Conservation (phyloP, 2,888 invertebrate genomes). For the Cristatella mucedo region DNA sequence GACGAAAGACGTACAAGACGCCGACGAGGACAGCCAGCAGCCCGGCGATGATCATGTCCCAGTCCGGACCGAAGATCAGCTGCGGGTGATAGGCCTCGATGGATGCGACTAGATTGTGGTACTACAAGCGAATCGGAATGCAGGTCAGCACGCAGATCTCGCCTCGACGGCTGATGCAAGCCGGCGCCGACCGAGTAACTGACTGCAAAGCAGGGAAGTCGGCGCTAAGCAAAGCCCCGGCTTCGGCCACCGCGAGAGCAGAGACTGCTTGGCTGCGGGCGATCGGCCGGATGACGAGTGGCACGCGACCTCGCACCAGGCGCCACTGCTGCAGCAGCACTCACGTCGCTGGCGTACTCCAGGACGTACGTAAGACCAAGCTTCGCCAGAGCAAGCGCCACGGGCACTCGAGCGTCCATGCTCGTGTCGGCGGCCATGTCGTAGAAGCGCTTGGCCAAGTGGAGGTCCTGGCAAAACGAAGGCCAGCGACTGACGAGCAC, state of each 20-base stretch:
- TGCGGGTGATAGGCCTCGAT: slow-evolving; percentile 4
- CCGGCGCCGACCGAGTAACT: too few species aligned
- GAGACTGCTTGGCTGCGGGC: too few species aligned
- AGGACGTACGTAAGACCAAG: slow-evolving; percentile 58
- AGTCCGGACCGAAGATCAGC: slow-evolving; percentile 50
- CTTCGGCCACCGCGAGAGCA: too few species aligned
- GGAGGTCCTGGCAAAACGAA: slow-evolving; percentile 49
- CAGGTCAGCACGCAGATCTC: too few species aligned
- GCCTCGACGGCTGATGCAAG: too few species aligned
- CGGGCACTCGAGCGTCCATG: slow-evolving; percentile 80
- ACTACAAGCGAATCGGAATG: slow-evolving; percentile 1
- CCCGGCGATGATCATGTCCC: too few species aligned
- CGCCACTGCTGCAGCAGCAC: slow-evolving; percentile 6
- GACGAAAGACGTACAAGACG: too few species aligned
- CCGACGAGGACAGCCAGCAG: too few species aligned
- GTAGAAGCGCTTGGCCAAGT: slow-evolving; percentile 90
- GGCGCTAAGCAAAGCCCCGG: too few species aligned
- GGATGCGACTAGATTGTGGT: neutral
- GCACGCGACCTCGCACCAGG: too few species aligned
- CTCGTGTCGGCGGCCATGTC: slow-evolving; percentile 86
- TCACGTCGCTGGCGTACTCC: slow-evolving; percentile 56
- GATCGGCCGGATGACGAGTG: too few species aligned
- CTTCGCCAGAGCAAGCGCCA: slow-evolving; percentile 71
- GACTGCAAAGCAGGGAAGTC: too few species aligned
- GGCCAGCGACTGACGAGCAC: neutral